Percentiles rank a stretch among this genome's conserved stretches.
These are phyloP conservation scores for Siphlonurus alternatus DNA, from an alignment of 2,888 invertebrate species.

Conservation along the genomic window DNA sequence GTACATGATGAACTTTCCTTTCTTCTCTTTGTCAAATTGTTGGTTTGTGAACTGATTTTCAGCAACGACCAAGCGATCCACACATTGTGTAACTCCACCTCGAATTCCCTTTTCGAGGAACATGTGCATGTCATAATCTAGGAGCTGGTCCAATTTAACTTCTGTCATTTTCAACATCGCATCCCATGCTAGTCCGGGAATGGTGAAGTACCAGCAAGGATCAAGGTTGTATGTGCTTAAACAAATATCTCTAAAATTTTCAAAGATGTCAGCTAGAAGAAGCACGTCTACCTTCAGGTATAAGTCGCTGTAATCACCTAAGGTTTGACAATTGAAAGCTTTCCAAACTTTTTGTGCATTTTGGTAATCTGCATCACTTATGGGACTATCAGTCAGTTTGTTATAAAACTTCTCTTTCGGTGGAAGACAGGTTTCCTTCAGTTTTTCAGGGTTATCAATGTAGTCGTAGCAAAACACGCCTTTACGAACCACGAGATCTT, in stretches of 20 bases:
- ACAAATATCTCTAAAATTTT: constrained; percentile 20
- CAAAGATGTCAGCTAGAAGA: constrained; percentile 22
- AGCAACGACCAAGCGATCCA: constrained; percentile 6
- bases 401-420: background rate
- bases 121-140: constrained; percentile 11
- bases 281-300: constrained; percentile 23
- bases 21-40: too few relatives aligned
- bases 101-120: constrained; percentile 11
- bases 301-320: constrained; percentile 22
- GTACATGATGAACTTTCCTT: too few relatives aligned
- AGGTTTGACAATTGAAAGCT: constrained; percentile 18
- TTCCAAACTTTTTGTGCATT: background rate
- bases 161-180: constrained; percentile 18
- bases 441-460: background rate
- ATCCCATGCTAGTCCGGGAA: constrained; percentile 19
- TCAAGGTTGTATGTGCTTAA: constrained; percentile 19
- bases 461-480: background rate
- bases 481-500: background rate
- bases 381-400: background rate
- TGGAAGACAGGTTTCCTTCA: background rate
- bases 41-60: too few relatives aligned
- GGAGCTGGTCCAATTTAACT: constrained; percentile 16
- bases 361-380: background rate
- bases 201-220: constrained; percentile 18
- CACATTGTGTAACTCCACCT: constrained; percentile 9